phyloP scores from a whole-genome alignment of 2,113 vertebrate genomes.

The Piaya cayana region DNA sequence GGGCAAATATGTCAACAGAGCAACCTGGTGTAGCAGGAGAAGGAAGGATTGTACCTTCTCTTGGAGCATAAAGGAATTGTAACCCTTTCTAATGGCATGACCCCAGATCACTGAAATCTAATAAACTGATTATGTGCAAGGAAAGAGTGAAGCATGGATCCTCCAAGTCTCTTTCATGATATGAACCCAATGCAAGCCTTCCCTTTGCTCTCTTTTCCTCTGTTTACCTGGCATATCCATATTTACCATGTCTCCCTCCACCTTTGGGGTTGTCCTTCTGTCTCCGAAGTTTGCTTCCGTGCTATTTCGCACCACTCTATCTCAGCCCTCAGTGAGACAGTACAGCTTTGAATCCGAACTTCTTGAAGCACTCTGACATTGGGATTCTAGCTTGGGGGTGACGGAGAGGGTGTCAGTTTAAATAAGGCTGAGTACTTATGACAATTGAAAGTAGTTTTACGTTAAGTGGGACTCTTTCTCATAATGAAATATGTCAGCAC shows the following conservation, averaged over 20 bases:
- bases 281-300: not conserved
- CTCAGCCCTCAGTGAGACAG: constrained; percentile 11
- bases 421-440: constrained; percentile 67
- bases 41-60: not conserved
- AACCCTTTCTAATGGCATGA: not conserved
- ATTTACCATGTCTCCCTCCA: not conserved
- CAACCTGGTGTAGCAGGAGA: not conserved
- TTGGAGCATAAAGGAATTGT: not conserved
- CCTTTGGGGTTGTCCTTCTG: not conserved
- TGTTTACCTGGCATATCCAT: not conserved
- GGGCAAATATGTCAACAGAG: not conserved
- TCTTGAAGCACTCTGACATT: constrained; percentile 63
- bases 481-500: constrained; percentile 51
- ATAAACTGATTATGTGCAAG: not conserved
- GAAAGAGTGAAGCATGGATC: not conserved
- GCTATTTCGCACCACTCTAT: not conserved
- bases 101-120: not conserved
- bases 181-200: not conserved
- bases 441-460: constrained; percentile 61
- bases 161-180: not conserved
- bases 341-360: constrained; percentile 9
- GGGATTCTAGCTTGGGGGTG: constrained; percentile 67
- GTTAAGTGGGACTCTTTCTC: constrained; percentile 49
- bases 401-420: constrained; percentile 63
- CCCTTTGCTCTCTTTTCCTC: not conserved